Conservation (phyloP, 2,113 vertebrate genomes). For the Chloropsis hardwickii region DNA sequence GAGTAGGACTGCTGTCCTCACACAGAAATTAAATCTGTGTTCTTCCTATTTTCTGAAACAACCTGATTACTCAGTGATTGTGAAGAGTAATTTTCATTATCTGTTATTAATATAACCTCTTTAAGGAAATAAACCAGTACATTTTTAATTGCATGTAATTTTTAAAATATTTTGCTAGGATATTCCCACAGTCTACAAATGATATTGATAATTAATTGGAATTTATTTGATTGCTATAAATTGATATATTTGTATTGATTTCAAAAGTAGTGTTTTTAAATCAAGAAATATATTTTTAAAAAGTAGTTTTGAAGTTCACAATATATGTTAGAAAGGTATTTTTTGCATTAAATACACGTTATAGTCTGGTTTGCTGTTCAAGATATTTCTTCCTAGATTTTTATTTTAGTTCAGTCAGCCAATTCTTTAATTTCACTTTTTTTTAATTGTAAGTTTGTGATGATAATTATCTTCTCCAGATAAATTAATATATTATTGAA, state of each 20-base stretch:
- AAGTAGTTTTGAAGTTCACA: neutral
- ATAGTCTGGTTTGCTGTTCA: neutral
- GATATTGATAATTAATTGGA: neutral
- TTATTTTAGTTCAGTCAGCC: neutral
- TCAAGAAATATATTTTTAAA: neutral
- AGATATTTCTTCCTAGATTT: neutral
- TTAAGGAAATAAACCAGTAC: neutral
- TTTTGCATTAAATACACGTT: neutral
- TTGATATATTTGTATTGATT: neutral
- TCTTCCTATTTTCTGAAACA: neutral
- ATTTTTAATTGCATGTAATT: neutral
- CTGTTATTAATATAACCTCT: neutral
- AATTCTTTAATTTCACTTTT: neutral
- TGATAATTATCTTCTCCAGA: neutral
- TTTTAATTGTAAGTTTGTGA: neutral
- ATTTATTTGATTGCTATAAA: neutral
- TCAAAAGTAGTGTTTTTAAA: neutral
- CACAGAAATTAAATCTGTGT: neutral
- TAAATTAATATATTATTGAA: neutral
- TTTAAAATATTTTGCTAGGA: neutral
- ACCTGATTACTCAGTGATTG: neutral
- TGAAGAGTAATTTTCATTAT: neutral
- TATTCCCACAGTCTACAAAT: neutral
- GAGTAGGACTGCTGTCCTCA: neutral
- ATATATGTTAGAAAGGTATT: neutral